A percentile compares a stretch with the other conserved stretches of the same genome.
These are phyloP conservation scores for Halichoerus grypus DNA, from an alignment of 2,113 vertebrate genomes.

Conservation along the genomic window DNA sequence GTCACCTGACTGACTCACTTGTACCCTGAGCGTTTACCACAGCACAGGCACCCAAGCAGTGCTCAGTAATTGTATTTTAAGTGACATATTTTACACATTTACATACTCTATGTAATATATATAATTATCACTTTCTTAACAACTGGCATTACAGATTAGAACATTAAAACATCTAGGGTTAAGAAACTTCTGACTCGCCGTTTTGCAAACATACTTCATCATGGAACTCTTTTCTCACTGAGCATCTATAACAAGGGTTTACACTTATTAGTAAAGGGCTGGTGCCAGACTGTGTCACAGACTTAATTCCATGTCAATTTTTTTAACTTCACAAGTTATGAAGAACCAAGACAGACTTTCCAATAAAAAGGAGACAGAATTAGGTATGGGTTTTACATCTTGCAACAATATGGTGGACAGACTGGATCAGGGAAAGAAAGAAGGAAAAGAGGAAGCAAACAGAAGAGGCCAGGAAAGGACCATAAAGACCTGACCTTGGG, in stretches of 20 bases:
- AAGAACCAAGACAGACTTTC: neutral
- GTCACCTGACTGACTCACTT: neutral
- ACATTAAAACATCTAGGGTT: neutral
- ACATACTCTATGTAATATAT: neutral
- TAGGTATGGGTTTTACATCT: neutral
- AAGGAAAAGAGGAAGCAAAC: neutral
- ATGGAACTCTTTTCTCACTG: neutral
- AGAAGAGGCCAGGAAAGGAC: neutral
- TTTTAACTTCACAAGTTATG: neutral
- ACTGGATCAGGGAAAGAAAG: neutral
- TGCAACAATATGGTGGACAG: neutral
- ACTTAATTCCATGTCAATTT: neutral
- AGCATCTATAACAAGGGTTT: neutral
- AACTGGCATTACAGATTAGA: neutral
- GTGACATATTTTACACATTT: neutral
- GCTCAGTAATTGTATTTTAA: neutral
- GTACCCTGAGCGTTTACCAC: neutral
- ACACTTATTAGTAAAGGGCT: neutral
- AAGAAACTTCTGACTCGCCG: neutral
- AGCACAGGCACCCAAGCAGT: neutral
- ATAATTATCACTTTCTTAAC: constrained; percentile 22
- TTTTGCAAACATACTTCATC: neutral
- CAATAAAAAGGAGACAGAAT: neutral
- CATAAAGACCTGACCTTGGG: neutral
- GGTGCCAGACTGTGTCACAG: neutral